These are phyloP conservation scores for Reinhardtius hippoglossoides DNA, from an alignment of 2,113 vertebrate genomes.

Conservation along the genomic window DNA sequence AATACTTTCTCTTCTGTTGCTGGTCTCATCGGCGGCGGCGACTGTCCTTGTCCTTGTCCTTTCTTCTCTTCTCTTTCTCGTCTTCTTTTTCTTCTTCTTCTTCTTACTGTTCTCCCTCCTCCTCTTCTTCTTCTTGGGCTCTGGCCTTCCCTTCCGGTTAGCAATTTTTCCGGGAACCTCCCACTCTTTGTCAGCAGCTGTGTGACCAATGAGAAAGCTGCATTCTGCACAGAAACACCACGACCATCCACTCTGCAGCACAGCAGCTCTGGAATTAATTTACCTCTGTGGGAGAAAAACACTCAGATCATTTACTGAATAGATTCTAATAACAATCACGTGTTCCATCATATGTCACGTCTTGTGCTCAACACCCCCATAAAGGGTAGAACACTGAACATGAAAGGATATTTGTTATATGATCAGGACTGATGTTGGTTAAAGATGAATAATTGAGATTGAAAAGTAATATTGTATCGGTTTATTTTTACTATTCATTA, in stretches of 20 bases:
- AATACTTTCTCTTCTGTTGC: conserved; percentile 65
- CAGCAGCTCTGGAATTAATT: too few relatives aligned
- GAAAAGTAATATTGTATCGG: too few relatives aligned
- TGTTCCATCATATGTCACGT: too few relatives aligned
- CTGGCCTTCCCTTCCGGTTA: conserved; percentile 85
- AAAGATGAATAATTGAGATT: too few relatives aligned
- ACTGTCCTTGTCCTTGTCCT: conserved; percentile 32
- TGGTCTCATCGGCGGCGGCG: conserved; percentile 65
- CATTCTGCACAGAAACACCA: not conserved
- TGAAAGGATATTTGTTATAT: too few relatives aligned
- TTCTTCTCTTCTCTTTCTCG: conserved; percentile 24
- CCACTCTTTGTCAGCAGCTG: conserved; percentile 71
- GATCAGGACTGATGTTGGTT: too few relatives aligned
- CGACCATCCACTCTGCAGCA: not conserved
- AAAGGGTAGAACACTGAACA: too few relatives aligned
- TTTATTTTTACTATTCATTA: too few relatives aligned
- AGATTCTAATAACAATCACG: too few relatives aligned
- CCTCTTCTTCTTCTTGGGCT: conserved; percentile 69
- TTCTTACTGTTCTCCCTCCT: conserved; percentile 43
- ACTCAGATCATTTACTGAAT: not conserved
- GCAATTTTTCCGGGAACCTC: conserved; percentile 82
- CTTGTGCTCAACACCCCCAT: too few relatives aligned
- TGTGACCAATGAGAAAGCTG: conserved; percentile 63
- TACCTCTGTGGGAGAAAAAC: not conserved
- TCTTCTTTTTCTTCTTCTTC: conserved; percentile 42